These are phyloP conservation scores for Mustela nigripes DNA, from an alignment of 2,113 vertebrate genomes.

Conservation along the genomic window DNA sequence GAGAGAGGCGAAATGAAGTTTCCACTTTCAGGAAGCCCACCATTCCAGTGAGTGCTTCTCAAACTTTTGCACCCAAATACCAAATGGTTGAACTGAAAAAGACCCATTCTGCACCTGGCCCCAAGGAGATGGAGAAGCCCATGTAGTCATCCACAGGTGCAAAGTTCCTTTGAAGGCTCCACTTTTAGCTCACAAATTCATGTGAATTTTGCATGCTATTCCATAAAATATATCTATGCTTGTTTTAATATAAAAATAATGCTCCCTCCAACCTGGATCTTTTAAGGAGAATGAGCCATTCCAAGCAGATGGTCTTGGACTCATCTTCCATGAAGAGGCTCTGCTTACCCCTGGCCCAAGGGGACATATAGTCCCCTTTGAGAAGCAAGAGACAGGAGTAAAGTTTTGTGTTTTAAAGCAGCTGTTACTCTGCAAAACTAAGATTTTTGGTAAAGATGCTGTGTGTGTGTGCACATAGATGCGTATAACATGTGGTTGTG, in stretches of 20 bases:
- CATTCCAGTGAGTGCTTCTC: neutral
- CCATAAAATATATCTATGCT: neutral
- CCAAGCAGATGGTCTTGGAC: neutral
- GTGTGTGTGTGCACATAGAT: neutral
- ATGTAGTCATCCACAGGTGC: neutral
- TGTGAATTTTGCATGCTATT: neutral
- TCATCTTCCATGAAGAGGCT: neutral
- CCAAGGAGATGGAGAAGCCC: neutral
- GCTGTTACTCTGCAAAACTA: neutral
- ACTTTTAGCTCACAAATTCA: neutral
- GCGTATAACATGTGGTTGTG: neutral
- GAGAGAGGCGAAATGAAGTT: neutral
- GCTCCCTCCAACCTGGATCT: neutral
- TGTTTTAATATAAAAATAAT: constrained; percentile 29
- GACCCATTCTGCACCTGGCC: neutral
- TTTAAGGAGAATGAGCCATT: constrained; percentile 1
- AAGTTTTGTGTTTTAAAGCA: neutral
- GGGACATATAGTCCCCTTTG: neutral
- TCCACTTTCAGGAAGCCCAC: neutral
- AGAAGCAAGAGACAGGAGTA: neutral
- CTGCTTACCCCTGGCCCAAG: neutral
- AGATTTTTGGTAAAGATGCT: constrained; percentile 6
- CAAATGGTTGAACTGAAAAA: neutral
- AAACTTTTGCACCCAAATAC: neutral
- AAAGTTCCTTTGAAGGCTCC: constrained; percentile 6